A percentile compares a stretch with the other conserved stretches of the same genome.
Evolutionary conservation across 2,113 vertebrate species (phyloP).

Genomic region (Leuciscus idus): DNA sequence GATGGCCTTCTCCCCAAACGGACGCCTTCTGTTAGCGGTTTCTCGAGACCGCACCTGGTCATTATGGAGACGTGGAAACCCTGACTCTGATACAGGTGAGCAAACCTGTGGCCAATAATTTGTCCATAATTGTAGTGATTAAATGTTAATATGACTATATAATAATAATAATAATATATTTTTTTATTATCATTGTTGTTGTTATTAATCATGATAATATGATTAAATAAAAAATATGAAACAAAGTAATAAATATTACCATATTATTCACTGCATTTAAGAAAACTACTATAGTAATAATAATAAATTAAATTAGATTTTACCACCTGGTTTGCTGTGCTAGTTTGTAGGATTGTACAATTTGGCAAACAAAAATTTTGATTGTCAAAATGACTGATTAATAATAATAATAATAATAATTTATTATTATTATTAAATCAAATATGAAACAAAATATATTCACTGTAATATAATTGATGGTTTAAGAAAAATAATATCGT

Average conservation of each 20-base stretch:
- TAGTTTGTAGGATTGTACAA: not conserved
- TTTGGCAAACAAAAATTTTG: not conserved
- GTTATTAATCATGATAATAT: too few species aligned
- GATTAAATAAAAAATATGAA: too few species aligned
- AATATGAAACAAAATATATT: not conserved
- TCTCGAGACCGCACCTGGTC: slow-evolving; percentile 97
- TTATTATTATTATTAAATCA: not conserved
- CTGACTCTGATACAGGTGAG: slow-evolving; percentile 63
- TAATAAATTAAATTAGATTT: not conserved
- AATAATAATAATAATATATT: too few species aligned
- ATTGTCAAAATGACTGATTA: not conserved
- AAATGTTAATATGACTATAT: too few species aligned
- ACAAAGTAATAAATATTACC: too few species aligned
- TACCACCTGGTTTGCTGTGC: not conserved
- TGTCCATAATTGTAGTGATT: too few species aligned
- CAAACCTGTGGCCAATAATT: not conserved
- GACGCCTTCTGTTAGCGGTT: slow-evolving; percentile 86
- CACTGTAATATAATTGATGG: not conserved
- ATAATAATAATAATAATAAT: not conserved
- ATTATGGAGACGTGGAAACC: slow-evolving; percentile 82
- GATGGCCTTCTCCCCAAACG: slow-evolving; percentile 92
- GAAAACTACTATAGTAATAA: too few species aligned
- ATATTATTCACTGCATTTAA: too few species aligned
- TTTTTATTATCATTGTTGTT: too few species aligned
- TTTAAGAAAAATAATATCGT: too few species aligned